phyloP scores from a whole-genome alignment of 2,797 vertebrate species.

The Spatula versicolor region DNA sequence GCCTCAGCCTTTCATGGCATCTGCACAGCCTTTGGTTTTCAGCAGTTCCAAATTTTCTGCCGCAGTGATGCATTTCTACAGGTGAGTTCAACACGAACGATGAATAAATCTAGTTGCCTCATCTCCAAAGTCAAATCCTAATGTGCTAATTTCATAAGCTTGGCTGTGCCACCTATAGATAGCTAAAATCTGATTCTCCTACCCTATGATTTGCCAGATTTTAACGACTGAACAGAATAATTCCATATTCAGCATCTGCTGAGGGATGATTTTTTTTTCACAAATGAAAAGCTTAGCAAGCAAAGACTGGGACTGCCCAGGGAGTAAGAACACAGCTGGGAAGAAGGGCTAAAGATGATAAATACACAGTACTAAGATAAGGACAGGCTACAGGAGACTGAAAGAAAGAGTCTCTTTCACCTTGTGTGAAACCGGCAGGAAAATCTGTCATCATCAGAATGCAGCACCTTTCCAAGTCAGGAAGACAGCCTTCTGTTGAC shows the following conservation, averaged over 20 bases:
- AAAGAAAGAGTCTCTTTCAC: not conserved
- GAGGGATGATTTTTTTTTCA: not conserved
- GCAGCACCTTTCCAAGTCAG: not conserved
- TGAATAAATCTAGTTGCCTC: not conserved
- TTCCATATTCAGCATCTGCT: slow-evolving; percentile 7
- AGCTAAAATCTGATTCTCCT: not conserved
- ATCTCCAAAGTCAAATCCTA: not conserved
- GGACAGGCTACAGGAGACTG: not conserved
- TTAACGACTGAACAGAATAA: slow-evolving; percentile 11
- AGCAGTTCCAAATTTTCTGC: not conserved
- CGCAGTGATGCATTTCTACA: not conserved
- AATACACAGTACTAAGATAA: not conserved
- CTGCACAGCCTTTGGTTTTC: not conserved
- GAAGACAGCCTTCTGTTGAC: not conserved
- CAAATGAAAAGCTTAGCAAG: slow-evolving; percentile 8
- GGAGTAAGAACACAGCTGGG: not conserved
- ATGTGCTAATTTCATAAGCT: not conserved
- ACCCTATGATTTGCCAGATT: not conserved
- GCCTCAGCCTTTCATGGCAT: not conserved
- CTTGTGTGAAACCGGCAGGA: not conserved
- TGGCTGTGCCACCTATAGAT: not conserved
- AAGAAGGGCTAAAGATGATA: not conserved
- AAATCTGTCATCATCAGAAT: not conserved
- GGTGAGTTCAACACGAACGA: not conserved
- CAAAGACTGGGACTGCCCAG: not conserved